A percentile compares a stretch with the other conserved stretches of the same genome.
Evolutionary conservation across 2,888 invertebrate genomes (phyloP).

Genomic region (Bruchidius siliquastri): DNA sequence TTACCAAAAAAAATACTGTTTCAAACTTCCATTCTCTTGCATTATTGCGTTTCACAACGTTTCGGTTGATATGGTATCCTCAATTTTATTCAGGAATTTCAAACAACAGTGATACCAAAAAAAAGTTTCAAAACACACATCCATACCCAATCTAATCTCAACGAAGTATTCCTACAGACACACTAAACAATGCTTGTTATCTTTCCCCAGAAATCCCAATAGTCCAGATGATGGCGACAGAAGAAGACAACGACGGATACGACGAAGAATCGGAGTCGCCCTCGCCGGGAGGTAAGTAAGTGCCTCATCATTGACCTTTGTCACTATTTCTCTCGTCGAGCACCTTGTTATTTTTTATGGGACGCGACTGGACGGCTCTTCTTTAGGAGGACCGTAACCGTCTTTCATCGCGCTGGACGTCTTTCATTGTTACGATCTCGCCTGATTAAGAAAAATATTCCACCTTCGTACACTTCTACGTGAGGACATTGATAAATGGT

Average conservation of each 20-base stretch:
- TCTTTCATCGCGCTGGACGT: too few relatives aligned
- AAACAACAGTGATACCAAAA: too few relatives aligned
- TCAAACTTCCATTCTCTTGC: too few relatives aligned
- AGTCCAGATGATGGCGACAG: conserved; percentile 58
- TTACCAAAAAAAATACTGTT: too few relatives aligned
- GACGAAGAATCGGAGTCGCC: conserved; percentile 58
- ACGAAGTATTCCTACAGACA: neutral
- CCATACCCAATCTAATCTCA: too few relatives aligned
- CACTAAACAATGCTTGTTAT: neutral
- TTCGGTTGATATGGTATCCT: too few relatives aligned
- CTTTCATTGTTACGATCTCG: neutral
- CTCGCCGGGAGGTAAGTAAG: conserved; percentile 76
- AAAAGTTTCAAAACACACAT: too few relatives aligned
- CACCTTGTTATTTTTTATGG: conserved; percentile 23
- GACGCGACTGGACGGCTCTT: neutral
- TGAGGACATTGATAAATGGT: too few relatives aligned
- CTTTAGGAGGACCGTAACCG: neutral
- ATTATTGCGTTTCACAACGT: too few relatives aligned
- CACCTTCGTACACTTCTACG: neutral
- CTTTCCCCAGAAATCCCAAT: conserved; percentile 67
- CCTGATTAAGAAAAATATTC: neutral
- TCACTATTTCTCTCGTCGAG: conserved; percentile 14
- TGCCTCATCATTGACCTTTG: conserved; percentile 45
- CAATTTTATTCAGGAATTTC: too few relatives aligned
- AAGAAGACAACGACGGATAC: conserved; percentile 58